Evolutionary conservation across 2,113 vertebrate genomes (phyloP).

Genomic region (Podilymbus podiceps): DNA sequence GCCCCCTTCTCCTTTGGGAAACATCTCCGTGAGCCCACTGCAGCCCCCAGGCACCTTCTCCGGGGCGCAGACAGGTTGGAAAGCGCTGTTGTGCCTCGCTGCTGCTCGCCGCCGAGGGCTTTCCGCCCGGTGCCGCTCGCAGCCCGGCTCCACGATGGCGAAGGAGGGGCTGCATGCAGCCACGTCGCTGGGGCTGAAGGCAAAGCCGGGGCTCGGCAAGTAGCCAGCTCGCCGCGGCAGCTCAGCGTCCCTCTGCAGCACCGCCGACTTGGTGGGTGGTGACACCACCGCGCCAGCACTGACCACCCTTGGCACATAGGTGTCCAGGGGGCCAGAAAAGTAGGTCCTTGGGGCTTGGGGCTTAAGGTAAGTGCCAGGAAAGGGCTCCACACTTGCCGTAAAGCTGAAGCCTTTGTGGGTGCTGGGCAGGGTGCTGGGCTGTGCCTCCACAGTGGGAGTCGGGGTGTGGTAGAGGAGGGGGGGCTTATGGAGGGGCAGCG

Average conservation of each 20-base stretch:
- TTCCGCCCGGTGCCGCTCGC: background rate
- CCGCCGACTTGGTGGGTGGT: background rate
- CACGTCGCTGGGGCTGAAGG: fast-evolving
- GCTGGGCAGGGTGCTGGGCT: background rate
- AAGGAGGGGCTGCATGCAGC: fast-evolving
- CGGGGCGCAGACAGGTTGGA: conserved; percentile 33
- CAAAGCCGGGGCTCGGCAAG: background rate
- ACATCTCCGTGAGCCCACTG: fast-evolving
- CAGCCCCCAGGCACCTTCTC: background rate
- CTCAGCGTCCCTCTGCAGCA: conserved; percentile 19
- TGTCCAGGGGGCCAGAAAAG: conserved; percentile 44
- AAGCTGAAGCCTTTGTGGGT: conserved; percentile 20
- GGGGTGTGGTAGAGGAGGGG: background rate
- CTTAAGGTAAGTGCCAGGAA: conserved; percentile 44
- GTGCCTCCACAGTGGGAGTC: fast-evolving
- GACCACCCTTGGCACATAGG: conserved; percentile 1
- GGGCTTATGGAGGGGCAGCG: background rate
- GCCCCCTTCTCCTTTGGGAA: background rate
- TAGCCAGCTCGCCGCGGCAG: conserved; percentile 52
- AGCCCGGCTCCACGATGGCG: fast-evolving
- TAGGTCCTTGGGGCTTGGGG: conserved; percentile 45
- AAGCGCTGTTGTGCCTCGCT: conserved; percentile 30
- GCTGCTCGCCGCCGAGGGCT: background rate
- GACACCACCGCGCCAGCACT: conserved; percentile 2
- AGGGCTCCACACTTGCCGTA: background rate